phyloP scores from a whole-genome alignment of 2,888 invertebrate genomes.

The Fragum whitleyi region DNA sequence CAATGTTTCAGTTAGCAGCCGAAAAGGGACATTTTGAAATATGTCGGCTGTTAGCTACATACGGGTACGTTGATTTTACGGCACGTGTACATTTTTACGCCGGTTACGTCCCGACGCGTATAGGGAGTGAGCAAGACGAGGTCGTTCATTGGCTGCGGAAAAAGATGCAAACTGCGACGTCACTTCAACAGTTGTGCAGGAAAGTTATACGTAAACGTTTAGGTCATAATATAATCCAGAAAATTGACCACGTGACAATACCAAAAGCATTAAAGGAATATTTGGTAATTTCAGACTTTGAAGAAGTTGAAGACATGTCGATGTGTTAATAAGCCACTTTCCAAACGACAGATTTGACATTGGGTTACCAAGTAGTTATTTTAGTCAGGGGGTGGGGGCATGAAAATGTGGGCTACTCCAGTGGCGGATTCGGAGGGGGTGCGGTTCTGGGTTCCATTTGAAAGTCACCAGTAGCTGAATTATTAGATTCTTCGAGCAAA shows the following conservation, averaged over 20 bases:
- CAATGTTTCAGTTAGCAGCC: conserved; percentile 82
- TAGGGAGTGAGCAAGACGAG: conserved; percentile 77
- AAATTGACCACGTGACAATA: conserved; percentile 80
- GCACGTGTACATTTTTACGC: conserved; percentile 78
- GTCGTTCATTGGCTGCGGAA: conserved; percentile 78
- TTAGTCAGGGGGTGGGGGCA: no score
- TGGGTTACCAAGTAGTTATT: no score
- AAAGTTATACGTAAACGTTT: conserved; percentile 82
- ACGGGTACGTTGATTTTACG: conserved; percentile 81
- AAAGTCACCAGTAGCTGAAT: no score
- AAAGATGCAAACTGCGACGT: conserved; percentile 81
- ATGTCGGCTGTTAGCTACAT: conserved; percentile 81
- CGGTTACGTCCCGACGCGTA: conserved; percentile 78
- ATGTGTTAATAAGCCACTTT: conserved; percentile 12
- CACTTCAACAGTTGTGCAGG: conserved; percentile 82
- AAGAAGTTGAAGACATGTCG: conserved; percentile 63
- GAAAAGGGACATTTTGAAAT: conserved; percentile 83
- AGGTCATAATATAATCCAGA: conserved; percentile 81
- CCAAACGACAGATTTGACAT: no score
- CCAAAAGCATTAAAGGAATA: conserved; percentile 83
- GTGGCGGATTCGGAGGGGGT: no score
- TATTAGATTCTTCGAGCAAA: no score
- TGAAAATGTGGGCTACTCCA: no score
- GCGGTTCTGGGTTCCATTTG: no score
- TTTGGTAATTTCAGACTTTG: conserved; percentile 81